phyloP scores from a whole-genome alignment of 2,888 invertebrate genomes.

The Eupithecia dodoneata region DNA sequence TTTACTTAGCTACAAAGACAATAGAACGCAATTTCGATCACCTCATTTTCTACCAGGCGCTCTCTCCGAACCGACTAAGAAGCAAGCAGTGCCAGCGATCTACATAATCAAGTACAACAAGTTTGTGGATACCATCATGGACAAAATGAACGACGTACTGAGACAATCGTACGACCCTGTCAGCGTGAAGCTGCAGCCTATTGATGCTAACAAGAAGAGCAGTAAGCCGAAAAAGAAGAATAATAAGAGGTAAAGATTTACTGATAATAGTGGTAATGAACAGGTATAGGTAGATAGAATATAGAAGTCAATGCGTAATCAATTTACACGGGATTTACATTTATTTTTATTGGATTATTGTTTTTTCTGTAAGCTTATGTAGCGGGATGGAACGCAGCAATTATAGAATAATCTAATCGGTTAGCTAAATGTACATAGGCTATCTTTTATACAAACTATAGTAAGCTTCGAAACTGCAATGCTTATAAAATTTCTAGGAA shows the following conservation, averaged over 20 bases:
- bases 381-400: neutral
- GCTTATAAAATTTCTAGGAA: conserved; percentile 59
- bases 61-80: conserved; percentile 69
- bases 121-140: conserved; percentile 92
- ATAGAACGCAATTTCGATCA: conserved; percentile 23
- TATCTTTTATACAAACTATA: neutral
- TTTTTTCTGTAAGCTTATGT: neutral
- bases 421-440: too few species aligned
- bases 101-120: conserved; percentile 93
- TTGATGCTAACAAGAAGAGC: conserved; percentile 80
- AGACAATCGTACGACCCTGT: conserved; percentile 93
- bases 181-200: conserved; percentile 88
- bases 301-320: neutral
- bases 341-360: neutral
- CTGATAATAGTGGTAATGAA: neutral
- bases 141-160: conserved; percentile 91
- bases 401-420: neutral
- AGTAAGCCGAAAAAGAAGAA: conserved; percentile 81
- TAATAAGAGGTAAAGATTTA: conserved; percentile 62
- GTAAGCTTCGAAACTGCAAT: neutral
- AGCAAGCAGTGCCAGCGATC: conserved; percentile 84
- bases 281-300: neutral
- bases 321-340: neutral
- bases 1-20: conserved; percentile 2
- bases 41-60: conserved; percentile 70